Evolutionary conservation across 2,888 invertebrate genomes (phyloP).

Genomic region (Cosmia trapezina): DNA sequence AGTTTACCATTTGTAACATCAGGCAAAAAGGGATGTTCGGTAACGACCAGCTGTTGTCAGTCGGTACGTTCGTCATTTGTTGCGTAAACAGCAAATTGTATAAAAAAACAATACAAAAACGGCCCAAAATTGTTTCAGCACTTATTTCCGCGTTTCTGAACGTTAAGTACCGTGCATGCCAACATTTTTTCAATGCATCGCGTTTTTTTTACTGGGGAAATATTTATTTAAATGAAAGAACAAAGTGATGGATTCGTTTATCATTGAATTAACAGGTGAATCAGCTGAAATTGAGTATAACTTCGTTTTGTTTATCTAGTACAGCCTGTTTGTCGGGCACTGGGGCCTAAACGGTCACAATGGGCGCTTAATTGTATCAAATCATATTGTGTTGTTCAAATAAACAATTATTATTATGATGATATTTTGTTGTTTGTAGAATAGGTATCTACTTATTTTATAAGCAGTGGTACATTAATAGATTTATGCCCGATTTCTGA

Average conservation of each 20-base stretch:
- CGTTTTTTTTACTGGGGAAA: not conserved
- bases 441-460: not conserved
- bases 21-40: conserved; percentile 31
- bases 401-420: not conserved
- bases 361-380: conserved; percentile 5
- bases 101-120: conserved; percentile 48
- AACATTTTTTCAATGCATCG: conserved; percentile 1
- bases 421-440: not conserved
- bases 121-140: conserved; percentile 39
- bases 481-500: too few species aligned
- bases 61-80: conserved; percentile 31
- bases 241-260: conserved; percentile 29
- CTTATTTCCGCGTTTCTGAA: conserved; percentile 36
- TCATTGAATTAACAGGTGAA: conserved; percentile 40
- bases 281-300: conserved; percentile 14
- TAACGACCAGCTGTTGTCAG: conserved; percentile 53
- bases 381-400: not conserved
- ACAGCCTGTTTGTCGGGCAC: conserved; percentile 8
- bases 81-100: conserved; percentile 32
- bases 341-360: conserved; percentile 7
- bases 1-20: conserved; percentile 34
- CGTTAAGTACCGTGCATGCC: conserved; percentile 9
- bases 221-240: conserved; percentile 22
- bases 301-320: conserved; percentile 16
- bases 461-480: not conserved